These are phyloP conservation scores for Melanotaenia parkinsoni DNA, from an alignment of 2,797 vertebrate genomes.

Conservation along the genomic window DNA sequence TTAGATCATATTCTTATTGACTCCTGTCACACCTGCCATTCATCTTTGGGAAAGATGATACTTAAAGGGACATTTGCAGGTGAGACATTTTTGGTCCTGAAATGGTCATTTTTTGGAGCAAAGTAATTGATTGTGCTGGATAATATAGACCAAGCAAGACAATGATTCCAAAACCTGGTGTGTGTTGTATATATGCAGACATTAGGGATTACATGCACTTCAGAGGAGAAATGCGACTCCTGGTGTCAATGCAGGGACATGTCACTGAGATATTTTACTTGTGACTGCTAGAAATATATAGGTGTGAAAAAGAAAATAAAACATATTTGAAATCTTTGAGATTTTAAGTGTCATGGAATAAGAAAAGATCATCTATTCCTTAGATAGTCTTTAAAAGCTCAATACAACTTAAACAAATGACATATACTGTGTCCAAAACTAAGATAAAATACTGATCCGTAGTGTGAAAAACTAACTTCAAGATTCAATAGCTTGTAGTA, in stretches of 20 bases:
- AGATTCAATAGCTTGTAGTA: neutral
- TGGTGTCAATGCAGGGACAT: slow-evolving; percentile 40
- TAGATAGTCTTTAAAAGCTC: neutral
- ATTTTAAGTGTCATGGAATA: neutral
- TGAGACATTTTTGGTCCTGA: slow-evolving; percentile 86
- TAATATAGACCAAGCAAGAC: slow-evolving; percentile 68
- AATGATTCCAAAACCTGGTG: slow-evolving; percentile 60
- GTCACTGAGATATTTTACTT: slow-evolving; percentile 43
- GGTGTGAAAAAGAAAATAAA: neutral
- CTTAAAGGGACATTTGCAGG: slow-evolving; percentile 71
- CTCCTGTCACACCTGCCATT: slow-evolving; percentile 86
- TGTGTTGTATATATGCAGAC: slow-evolving; percentile 54
- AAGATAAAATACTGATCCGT: neutral
- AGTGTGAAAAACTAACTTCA: neutral
- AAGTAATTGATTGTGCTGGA: slow-evolving; percentile 84
- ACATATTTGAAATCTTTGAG: slow-evolving; percentile 37
- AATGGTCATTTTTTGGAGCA: slow-evolving; percentile 79
- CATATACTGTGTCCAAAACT: neutral
- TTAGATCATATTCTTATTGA: slow-evolving; percentile 89
- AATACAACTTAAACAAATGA: neutral
- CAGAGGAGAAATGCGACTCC: slow-evolving; percentile 48
- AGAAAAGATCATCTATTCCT: neutral
- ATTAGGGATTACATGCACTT: slow-evolving; percentile 46
- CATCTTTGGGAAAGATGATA: slow-evolving; percentile 86
- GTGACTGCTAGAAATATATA: slow-evolving; percentile 22